Percentiles rank a stretch among this genome's conserved stretches.
phyloP scores from a whole-genome alignment of 2,113 vertebrate species.

The Choloepus hoffmanni region DNA sequence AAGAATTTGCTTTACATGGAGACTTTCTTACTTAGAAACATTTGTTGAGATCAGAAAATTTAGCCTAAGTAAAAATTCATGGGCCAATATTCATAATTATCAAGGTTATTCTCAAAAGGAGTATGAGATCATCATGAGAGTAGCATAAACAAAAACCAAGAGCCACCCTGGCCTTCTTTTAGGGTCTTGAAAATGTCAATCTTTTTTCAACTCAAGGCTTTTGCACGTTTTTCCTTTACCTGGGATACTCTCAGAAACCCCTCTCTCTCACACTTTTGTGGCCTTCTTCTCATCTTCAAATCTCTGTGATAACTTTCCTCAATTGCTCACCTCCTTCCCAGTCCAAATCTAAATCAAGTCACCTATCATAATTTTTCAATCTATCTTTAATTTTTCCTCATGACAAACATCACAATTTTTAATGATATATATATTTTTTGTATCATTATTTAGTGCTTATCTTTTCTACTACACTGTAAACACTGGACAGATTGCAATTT shows the following conservation, averaged over 20 bases:
- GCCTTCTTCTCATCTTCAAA: not conserved
- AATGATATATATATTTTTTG: not conserved
- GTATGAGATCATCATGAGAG: not conserved
- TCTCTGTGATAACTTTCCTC: not conserved
- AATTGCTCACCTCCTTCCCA: not conserved
- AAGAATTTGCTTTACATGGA: not conserved
- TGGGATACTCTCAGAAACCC: not conserved
- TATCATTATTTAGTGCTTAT: not conserved
- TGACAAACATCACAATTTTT: not conserved
- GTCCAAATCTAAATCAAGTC: not conserved
- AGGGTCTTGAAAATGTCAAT: not conserved
- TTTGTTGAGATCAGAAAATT: not conserved
- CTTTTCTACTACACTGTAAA: not conserved
- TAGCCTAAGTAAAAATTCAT: not conserved
- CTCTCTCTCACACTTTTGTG: not conserved
- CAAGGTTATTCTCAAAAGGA: not conserved
- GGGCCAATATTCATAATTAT: not conserved
- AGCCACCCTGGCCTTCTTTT: not conserved
- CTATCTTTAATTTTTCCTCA: not conserved
- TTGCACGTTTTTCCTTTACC: not conserved
- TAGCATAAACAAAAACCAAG: not conserved
- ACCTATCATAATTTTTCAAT: not conserved
- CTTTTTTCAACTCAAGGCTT: not conserved
- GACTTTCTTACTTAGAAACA: conserved; percentile 26
- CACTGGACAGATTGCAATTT: not conserved